Conservation (phyloP, 2,797 vertebrate species). For the Ibycter americanus region DNA sequence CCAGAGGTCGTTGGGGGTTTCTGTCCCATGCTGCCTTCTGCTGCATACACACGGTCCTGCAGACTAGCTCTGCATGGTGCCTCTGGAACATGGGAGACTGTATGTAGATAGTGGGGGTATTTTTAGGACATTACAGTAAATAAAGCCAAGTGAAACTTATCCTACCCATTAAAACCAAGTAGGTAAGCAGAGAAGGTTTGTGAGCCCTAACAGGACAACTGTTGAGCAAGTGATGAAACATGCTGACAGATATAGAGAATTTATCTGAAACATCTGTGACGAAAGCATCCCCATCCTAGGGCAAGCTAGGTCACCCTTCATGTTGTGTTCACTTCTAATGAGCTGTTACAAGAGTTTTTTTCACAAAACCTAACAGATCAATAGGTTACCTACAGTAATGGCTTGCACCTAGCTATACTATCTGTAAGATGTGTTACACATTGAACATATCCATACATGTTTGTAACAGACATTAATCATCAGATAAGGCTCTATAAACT, state of each 20-base stretch:
- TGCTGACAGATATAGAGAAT: neutral
- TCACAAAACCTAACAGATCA: neutral
- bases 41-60: neutral
- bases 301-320: neutral
- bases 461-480: neutral
- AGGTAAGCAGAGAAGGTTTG: neutral
- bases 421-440: neutral
- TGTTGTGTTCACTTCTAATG: neutral
- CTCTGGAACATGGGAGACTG: neutral
- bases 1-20: neutral
- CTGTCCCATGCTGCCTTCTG: neutral
- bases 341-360: neutral
- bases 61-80: neutral
- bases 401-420: neutral
- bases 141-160: neutral
- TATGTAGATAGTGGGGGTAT: rapidly evolving
- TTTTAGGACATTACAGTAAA: neutral
- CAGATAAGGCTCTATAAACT: neutral
- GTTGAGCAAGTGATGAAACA: neutral
- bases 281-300: neutral
- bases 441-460: neutral
- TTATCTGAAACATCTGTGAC: neutral
- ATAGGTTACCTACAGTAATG: neutral
- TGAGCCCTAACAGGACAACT: neutral
- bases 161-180: neutral